Evolutionary conservation across 2,113 vertebrate species (phyloP), one percentile per base, ranked within the genome.

Genomic region (Plecturocebus donacophilus): DNA sequence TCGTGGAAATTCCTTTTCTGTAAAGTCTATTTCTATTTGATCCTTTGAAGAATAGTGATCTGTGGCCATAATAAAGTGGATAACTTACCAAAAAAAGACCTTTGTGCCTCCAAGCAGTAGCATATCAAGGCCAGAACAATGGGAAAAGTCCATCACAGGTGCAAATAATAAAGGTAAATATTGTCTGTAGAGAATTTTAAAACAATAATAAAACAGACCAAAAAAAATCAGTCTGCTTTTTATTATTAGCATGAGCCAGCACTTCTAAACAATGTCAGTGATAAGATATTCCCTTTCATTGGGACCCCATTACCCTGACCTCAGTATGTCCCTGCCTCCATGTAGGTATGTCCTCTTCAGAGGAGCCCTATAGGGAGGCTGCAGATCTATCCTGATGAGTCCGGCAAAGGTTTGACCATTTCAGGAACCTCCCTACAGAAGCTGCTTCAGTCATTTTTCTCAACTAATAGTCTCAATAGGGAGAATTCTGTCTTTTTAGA

Each of bases 11-110:
- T 45, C 47, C 64, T 93, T 77, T 45, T 7, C 45, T 88, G 70
- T 14, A 91, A 95, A 95, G 71, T 54, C 95, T 95, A 56, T 87
- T 96, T 94, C 87, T 90, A 20, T 75, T 56, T 47, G 54, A 32
- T 56, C 8, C 66, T 95, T 85, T 56, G 35, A 94, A 94, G 32
- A 96, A 54, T 35, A 71, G 81, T 86, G 85, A 90, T 85, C 71
- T 38, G 6, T 58, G 77, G 52, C n/a, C 77, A 77, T 84, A 90
- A 84, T 91, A 80, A 90, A 95, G 75, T 81, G 27, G 56, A 12
- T 40, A 94, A 68, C 6, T 80, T 85, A 40, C 32, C 27, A 77
- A 66, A 70, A 87, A 10, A 12, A 75, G 10, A 79, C 14, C 49
- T 77, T 61, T 68, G 84, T 90, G 73, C 25, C 56, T 87, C 71